Percentiles rank a stretch among this genome's conserved stretches.
Conservation (phyloP, 2,888 invertebrate species). For the Polyploca ridens region DNA sequence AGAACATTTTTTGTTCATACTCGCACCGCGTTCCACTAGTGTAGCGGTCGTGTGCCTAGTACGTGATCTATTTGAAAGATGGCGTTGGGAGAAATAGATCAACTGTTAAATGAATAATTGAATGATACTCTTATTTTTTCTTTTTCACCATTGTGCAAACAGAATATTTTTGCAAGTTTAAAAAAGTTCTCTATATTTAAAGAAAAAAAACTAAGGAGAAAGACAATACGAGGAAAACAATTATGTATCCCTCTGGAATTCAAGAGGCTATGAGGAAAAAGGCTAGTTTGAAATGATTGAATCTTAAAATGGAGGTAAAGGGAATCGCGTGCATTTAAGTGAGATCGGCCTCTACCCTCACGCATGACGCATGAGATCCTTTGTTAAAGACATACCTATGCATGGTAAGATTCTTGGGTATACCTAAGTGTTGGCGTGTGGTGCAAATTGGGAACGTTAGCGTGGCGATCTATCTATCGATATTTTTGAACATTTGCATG, state of each 20-base stretch:
- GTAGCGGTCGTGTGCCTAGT: slow-evolving; percentile 25
- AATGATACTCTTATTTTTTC: not conserved
- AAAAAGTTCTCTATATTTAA: too few relatives aligned
- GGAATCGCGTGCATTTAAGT: slow-evolving; percentile 50
- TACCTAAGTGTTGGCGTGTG: slow-evolving; percentile 16
- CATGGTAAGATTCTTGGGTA: not conserved
- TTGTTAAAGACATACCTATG: slow-evolving; percentile 26
- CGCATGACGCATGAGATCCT: slow-evolving; percentile 45
- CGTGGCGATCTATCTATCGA: not conserved
- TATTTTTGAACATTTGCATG: too few relatives aligned
- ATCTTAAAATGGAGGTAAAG: slow-evolving; percentile 37
- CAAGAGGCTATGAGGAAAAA: not conserved
- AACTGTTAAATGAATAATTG: slow-evolving; percentile 6
- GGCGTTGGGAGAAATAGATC: slow-evolving; percentile 37
- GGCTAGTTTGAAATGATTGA: not conserved
- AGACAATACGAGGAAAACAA: too few relatives aligned
- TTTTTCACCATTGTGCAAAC: too few relatives aligned
- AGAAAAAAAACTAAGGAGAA: too few relatives aligned
- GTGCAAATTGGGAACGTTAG: slow-evolving; percentile 12
- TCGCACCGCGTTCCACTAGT: slow-evolving; percentile 26
- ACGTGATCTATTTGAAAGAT: slow-evolving; percentile 50
- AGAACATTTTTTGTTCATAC: slow-evolving; percentile 31
- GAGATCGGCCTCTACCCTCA: slow-evolving; percentile 36
- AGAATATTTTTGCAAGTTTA: too few relatives aligned
- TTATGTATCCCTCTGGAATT: not conserved